Evolutionary conservation across 2,888 invertebrate genomes (phyloP).

Genomic region (Oscheius myriophilus): DNA sequence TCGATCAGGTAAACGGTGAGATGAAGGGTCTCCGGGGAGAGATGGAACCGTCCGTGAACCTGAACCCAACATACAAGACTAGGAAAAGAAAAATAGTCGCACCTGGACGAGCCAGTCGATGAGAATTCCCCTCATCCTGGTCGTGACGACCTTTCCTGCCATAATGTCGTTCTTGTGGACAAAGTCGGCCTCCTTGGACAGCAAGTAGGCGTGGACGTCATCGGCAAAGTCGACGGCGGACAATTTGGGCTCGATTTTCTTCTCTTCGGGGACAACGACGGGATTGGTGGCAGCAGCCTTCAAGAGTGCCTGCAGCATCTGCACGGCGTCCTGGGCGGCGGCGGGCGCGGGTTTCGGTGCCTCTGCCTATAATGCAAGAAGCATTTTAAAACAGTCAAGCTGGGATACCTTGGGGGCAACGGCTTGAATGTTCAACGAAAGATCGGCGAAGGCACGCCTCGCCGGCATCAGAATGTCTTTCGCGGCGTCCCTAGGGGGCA

Average conservation of each 20-base stretch:
- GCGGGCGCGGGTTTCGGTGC: too few relatives aligned
- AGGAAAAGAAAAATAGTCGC: background rate
- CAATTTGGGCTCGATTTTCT: conserved; percentile 32
- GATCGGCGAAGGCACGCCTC: too few relatives aligned
- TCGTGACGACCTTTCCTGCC: conserved; percentile 75
- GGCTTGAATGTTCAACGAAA: too few relatives aligned
- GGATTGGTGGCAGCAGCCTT: too few relatives aligned
- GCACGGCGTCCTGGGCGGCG: too few relatives aligned
- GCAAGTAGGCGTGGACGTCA: conserved; percentile 80
- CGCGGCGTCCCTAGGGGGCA: too few relatives aligned
- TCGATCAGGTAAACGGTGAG: conserved; percentile 88
- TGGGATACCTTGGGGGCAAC: too few relatives aligned
- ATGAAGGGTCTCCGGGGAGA: conserved; percentile 88
- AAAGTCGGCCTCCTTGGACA: conserved; percentile 39
- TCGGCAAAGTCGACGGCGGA: conserved; percentile 81
- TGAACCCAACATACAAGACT: conserved; percentile 71
- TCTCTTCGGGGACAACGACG: conserved; percentile 5
- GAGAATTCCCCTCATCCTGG: conserved; percentile 87
- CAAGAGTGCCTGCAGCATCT: too few relatives aligned
- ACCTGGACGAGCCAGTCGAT: conserved; percentile 86
- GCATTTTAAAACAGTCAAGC: too few relatives aligned
- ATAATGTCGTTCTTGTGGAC: conserved; percentile 23
- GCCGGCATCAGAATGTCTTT: too few relatives aligned
- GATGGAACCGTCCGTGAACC: conserved; percentile 86
- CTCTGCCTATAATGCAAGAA: too few relatives aligned